phyloP scores from a whole-genome alignment of 2,888 invertebrate species.

The Lysandra coridon region DNA sequence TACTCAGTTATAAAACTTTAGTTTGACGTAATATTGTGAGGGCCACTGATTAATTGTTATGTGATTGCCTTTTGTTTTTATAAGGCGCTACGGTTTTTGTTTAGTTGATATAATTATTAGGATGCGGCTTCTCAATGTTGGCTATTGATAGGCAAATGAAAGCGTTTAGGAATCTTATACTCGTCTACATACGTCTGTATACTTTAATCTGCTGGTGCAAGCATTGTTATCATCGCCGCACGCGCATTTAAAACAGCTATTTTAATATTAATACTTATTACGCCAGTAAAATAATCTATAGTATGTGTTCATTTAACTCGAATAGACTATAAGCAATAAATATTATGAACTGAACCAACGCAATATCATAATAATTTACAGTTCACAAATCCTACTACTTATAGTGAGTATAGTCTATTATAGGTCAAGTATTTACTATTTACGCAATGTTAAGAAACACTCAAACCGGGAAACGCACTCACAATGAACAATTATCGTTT shows the following conservation, averaged over 20 bases:
- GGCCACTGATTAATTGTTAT: neutral
- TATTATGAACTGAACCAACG: neutral
- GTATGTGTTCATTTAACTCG: too few relatives aligned
- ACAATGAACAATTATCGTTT: slow-evolving; percentile 37
- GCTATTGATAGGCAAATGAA: too few relatives aligned
- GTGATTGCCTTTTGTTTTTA: neutral
- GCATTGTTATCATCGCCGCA: too few relatives aligned
- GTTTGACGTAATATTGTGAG: neutral
- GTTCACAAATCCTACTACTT: neutral
- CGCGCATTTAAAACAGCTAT: too few relatives aligned
- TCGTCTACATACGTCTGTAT: too few relatives aligned
- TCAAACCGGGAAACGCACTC: slow-evolving; percentile 1
- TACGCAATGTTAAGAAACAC: neutral
- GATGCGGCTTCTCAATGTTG: too few relatives aligned
- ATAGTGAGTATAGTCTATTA: neutral
- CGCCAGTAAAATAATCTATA: too few relatives aligned
- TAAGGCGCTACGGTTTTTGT: neutral
- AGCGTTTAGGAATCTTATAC: too few relatives aligned
- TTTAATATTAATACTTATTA: too few relatives aligned
- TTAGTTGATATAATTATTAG: neutral
- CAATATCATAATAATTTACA: neutral
- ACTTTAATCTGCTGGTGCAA: too few relatives aligned
- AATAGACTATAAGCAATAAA: too few relatives aligned
- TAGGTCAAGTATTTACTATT: neutral
- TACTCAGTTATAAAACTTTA: too few relatives aligned